A percentile compares a stretch with the other conserved stretches of the same genome.
Evolutionary conservation across 2,113 vertebrate species (phyloP).

Genomic region (Mastomys natalensis): DNA sequence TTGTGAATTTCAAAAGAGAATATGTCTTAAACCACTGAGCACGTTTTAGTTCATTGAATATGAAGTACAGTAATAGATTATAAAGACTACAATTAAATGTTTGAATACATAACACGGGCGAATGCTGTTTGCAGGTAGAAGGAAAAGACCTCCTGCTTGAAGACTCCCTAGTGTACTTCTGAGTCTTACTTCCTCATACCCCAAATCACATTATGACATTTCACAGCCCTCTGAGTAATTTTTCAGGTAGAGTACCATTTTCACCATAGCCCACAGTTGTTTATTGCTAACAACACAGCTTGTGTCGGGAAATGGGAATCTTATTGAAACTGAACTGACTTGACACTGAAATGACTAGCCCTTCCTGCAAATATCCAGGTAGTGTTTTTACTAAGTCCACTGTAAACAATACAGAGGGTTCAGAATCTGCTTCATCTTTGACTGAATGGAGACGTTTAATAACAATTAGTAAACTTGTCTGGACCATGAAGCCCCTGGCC

Average conservation of each 20-base stretch:
- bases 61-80: background rate
- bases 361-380: constrained; percentile 4
- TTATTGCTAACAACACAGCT: background rate
- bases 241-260: background rate
- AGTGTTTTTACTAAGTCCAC: background rate
- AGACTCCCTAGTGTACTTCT: background rate
- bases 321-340: background rate
- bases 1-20: background rate
- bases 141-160: background rate
- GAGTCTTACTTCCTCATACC: background rate
- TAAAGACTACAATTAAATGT: background rate
- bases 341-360: background rate
- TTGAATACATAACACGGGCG: background rate
- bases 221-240: background rate
- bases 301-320: background rate
- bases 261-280: background rate
- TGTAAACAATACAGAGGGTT: background rate
- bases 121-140: background rate
- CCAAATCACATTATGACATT: background rate
- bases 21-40: background rate
- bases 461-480: constrained; percentile 35
- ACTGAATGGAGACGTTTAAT: background rate
- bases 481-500: no score
- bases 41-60: background rate
- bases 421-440: background rate